Conservation (phyloP, 2,797 vertebrate species). For the Tadarida brasiliensis region DNA sequence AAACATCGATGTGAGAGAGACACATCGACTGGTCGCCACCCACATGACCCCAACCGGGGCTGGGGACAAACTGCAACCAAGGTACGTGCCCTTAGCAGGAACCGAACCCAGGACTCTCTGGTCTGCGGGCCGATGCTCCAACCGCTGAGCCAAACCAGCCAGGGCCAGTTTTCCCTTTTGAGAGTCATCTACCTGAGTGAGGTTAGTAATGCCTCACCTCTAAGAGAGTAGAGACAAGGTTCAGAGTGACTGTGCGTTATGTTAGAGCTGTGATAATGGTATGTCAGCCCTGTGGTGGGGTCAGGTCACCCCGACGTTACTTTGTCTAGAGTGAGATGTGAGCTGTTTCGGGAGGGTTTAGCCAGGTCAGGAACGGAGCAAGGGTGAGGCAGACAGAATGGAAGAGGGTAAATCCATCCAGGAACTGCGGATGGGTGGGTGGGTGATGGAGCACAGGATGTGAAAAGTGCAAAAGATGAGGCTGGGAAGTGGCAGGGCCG, state of each 20-base stretch:
- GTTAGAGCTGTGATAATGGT: rapidly evolving
- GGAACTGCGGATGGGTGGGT: rapidly evolving
- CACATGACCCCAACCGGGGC: too few species aligned
- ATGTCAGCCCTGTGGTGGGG: rapidly evolving
- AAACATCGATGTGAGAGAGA: too few species aligned
- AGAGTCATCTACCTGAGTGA: neutral
- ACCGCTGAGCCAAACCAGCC: too few species aligned
- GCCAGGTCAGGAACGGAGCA: neutral
- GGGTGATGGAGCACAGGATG: rapidly evolving
- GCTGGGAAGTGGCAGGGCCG: neutral
- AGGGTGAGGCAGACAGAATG: too few species aligned
- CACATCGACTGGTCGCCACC: too few species aligned
- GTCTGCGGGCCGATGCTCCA: too few species aligned
- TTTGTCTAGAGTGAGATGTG: neutral
- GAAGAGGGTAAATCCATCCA: rapidly evolving
- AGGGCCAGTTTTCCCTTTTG: too few species aligned
- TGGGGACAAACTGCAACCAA: too few species aligned
- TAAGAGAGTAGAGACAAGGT: neutral
- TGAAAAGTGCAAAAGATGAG: rapidly evolving
- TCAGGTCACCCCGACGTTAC: too few species aligned
- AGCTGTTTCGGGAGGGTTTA: neutral
- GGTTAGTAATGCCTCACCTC: neutral
- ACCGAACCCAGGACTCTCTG: too few species aligned
- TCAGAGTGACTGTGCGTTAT: rapidly evolving
- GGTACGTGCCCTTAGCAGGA: too few species aligned